Base-by-base conservation (phyloP, 2,797 vertebrate species). In the Margarornis squamiger region DNA sequence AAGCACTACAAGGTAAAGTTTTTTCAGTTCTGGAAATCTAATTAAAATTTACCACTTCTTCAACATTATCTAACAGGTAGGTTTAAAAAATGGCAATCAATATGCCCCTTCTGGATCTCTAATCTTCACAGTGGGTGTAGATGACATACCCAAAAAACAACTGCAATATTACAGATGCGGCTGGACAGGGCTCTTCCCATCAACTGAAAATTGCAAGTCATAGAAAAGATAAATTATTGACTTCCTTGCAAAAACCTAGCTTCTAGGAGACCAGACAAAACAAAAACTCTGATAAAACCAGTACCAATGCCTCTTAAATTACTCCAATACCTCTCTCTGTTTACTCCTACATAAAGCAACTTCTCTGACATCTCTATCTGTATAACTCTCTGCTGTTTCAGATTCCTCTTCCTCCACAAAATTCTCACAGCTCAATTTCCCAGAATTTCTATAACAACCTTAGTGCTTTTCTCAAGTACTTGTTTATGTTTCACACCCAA, bases 1-100 rank as follows among this genome's bases (percentile, higher is more conserved):
- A 88, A 90, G 19, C 88, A 94, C 38, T 97, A 98, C 38, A 93
- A 93, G 97, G 98, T 98, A 94, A 95, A 83, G 73, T 84, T 90
- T 76, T 91, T 92, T 78, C 34, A 67, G 41, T 75, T 92, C 58
- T 90, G 54, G 34, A 88, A 92, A 72, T 72, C 30, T 48, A 77
- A 62, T 43, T 86, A 30, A 93, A 88, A 30, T 8, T 16, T 70
- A 72, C 12, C 18, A n/a, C 23, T 82, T 92, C 45, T 61, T 48
- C 49, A 77, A 57, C 4, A n/a, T 45, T 36, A 62, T 48, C 17
- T 71, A 78, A 59, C 26, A 39, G 1, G 7, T n/a, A 63, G 48
- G 16, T 57, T 52, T 80, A 23, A 54, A 91, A 78, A 59, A 27
- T 14, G 15, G 9, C 8, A 84, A 32, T n/a, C 39, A 43, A 32